Conservation (phyloP, 2,888 invertebrate genomes). For the Phyllotreta cruciferae region DNA sequence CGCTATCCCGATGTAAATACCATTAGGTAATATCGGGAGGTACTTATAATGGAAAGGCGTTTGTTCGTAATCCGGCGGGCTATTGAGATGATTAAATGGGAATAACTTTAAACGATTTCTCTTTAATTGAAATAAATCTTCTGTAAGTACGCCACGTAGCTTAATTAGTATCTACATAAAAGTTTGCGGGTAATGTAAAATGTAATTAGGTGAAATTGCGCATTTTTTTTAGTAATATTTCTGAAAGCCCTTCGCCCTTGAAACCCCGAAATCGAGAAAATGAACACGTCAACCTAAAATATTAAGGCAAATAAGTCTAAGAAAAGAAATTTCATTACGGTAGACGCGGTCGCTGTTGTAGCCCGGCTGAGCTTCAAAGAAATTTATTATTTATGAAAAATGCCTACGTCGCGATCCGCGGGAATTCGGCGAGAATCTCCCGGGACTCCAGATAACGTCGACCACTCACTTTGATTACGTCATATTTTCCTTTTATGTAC, state of each 20-base stretch:
- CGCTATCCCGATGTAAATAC: conserved; percentile 30
- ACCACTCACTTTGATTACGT: conserved; percentile 20
- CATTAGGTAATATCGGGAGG: conserved; percentile 34
- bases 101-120: conserved; percentile 36
- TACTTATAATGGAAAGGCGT: conserved; percentile 34
- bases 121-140: too few relatives aligned
- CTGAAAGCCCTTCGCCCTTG: not conserved
- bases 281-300: conserved; percentile 33
- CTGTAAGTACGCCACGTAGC: too few relatives aligned
- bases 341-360: conserved; percentile 6
- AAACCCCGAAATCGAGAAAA: not conserved
- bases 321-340: conserved; percentile 14
- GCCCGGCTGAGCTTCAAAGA: conserved; percentile 10
- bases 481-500: conserved; percentile 13
- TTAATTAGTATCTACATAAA: too few relatives aligned
- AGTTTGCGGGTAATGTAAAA: not conserved
- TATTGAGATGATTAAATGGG: conserved; percentile 37
- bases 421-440: conserved; percentile 18
- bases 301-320: conserved; percentile 34
- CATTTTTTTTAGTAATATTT: not conserved
- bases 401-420: conserved; percentile 19
- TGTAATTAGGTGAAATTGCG: conserved; percentile 1
- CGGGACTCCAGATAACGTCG: conserved; percentile 5
- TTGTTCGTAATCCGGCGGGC: conserved; percentile 33
- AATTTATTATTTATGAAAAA: conserved; percentile 28